Conservation (phyloP, 2,113 vertebrate genomes). For the Rousettus leschenaultii region DNA sequence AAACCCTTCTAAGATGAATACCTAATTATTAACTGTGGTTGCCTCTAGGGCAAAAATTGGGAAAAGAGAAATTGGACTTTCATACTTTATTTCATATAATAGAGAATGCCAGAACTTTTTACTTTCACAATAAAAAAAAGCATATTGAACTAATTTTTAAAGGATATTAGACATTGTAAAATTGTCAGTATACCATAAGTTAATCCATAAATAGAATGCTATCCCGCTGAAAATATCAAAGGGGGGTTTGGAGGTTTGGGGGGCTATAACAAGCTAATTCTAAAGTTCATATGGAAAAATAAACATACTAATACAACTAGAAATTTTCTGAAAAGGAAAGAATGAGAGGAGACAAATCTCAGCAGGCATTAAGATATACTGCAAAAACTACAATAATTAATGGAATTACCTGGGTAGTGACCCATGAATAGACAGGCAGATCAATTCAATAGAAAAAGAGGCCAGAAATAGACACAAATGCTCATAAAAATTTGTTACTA, state of each 20-base stretch:
- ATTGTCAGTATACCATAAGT: neutral
- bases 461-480: neutral
- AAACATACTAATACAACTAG: slow-evolving; percentile 12
- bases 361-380: neutral
- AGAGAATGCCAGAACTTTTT: neutral
- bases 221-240: neutral
- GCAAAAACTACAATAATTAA: neutral
- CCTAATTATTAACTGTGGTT: neutral
- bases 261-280: neutral
- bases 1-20: neutral
- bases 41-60: neutral
- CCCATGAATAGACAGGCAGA: neutral
- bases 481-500: neutral
- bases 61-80: neutral
- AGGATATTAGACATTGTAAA: slow-evolving; percentile 10
- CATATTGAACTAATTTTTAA: slow-evolving; percentile 4
- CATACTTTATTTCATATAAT: neutral
- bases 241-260: neutral
- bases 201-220: neutral
- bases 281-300: slow-evolving; percentile 30
- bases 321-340: neutral
- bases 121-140: neutral
- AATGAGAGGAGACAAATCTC: neutral
- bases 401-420: neutral
- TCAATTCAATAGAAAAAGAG: neutral